Evolutionary conservation across 2,797 vertebrate genomes (phyloP), one percentile per base, ranked within the genome.

Genomic region (Myotis vivesi): DNA sequence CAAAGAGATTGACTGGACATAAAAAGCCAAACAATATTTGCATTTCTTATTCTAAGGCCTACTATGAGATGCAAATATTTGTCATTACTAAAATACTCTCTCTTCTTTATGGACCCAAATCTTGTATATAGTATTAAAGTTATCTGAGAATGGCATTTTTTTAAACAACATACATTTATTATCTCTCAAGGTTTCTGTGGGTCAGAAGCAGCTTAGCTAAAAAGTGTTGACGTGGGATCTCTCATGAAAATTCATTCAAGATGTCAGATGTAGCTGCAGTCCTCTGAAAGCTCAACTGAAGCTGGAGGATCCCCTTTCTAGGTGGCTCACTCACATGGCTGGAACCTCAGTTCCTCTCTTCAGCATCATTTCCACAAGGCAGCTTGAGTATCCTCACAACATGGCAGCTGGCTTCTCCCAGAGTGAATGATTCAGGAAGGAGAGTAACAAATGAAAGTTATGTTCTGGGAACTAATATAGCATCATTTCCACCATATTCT

Each of bases 21-120:
- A 72, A 85, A 79, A 79, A 64, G 5, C 25, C 68, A 87, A 77
- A 76, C 1, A 28, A 8, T 66, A 82, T 76, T 89, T 95, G n/a
- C 71, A 79, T 57, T 80, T 88, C 36, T 95, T 49, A 68, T 87
- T 81, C 71, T n/a, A 75, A 91, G 55, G 41, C 28, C 51, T 73
- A 71, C 2, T 8, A n/a, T 55, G 20, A 46, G 38, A 81, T 79
- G 68, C 20, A 76, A 87, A 87, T 83, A 38, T 80, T 71, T 93
- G 62, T 51, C 41, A 64, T 75, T 75, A 72, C 22, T 79, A 73
- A 84, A 88, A 90, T 85, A 53, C 1, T 44, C n/a, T 81, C 19
- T 95, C 6, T 53, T 44, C 0, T 33, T 79, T 72, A 68, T 71
- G 51, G 28, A 7, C 8, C 51, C 19, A 22, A 38, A 68, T 57